phyloP scores from a whole-genome alignment of 53 echinoderm and acorn worm species.

The Antedon mediterranea region DNA sequence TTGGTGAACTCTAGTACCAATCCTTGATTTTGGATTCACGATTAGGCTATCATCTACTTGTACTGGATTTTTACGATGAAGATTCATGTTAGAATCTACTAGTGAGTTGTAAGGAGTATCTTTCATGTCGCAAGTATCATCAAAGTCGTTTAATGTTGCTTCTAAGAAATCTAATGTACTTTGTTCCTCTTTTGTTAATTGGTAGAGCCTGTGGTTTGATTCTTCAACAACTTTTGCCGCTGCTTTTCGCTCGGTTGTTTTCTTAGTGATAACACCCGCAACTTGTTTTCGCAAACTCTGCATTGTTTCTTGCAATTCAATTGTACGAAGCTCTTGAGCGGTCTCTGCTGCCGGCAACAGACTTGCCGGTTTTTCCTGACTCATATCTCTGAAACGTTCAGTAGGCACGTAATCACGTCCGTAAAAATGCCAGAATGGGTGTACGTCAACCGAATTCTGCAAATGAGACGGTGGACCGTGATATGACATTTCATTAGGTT shows the following conservation, averaged over 20 bases:
- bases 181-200: conserved; percentile 34
- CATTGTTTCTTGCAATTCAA: conserved; percentile 69
- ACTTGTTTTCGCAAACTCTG: conserved; percentile 52
- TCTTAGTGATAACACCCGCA: conserved; percentile 33
- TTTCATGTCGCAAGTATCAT: neutral
- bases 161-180: conserved; percentile 81
- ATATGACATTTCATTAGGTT: conserved; percentile 68
- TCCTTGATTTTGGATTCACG: neutral
- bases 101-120: neutral
- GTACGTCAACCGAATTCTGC: conserved; percentile 69
- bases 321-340: conserved; percentile 68
- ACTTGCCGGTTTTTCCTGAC: conserved; percentile 30
- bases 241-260: conserved; percentile 32
- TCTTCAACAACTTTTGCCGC: neutral
- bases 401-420: conserved; percentile 44
- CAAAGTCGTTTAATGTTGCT: conserved; percentile 54
- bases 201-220: neutral
- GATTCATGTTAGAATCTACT: neutral
- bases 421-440: conserved; percentile 70
- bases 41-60: neutral
- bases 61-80: neutral
- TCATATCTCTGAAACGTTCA: conserved; percentile 35
- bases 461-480: conserved; percentile 90
- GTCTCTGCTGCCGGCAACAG: conserved; percentile 53
- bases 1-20: neutral